A percentile compares a stretch with the other conserved stretches of the same genome.
Evolutionary conservation across 2,888 invertebrate species (phyloP).

Genomic region (Ophion costatus): DNA sequence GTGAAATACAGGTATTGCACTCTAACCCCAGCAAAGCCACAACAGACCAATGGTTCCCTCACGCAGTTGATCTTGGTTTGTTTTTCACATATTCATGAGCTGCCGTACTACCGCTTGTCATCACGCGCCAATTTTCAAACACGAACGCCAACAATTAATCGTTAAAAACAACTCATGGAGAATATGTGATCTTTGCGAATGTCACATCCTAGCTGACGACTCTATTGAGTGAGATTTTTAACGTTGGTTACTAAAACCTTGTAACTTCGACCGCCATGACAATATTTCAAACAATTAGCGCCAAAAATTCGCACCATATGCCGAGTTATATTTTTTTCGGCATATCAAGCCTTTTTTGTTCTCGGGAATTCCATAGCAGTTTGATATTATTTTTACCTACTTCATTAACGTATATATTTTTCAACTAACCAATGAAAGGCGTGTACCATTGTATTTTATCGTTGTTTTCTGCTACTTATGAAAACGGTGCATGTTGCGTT

Average conservation of each 20-base stretch:
- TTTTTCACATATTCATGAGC: background rate
- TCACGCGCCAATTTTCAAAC: background rate
- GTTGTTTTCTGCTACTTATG: background rate
- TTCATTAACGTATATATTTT: background rate
- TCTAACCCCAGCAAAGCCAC: constrained; percentile 17
- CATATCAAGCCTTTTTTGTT: background rate
- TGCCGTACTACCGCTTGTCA: background rate
- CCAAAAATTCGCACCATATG: background rate
- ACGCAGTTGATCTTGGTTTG: background rate
- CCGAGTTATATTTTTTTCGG: background rate
- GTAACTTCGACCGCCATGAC: too few species aligned
- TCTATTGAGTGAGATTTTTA: background rate
- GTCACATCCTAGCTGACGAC: background rate
- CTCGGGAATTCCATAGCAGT: background rate
- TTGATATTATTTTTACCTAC: background rate
- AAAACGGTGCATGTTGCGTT: background rate
- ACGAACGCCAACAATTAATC: background rate
- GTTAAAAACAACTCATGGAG: background rate
- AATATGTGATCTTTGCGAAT: background rate
- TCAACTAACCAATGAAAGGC: background rate
- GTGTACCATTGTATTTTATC: background rate
- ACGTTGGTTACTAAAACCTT: too few species aligned
- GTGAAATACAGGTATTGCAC: constrained; percentile 22
- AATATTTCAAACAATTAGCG: background rate
- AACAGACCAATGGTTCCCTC: constrained; percentile 4